Evolutionary conservation across 2,113 vertebrate species (phyloP).

Genomic region (Spheniscus mendiculus): DNA sequence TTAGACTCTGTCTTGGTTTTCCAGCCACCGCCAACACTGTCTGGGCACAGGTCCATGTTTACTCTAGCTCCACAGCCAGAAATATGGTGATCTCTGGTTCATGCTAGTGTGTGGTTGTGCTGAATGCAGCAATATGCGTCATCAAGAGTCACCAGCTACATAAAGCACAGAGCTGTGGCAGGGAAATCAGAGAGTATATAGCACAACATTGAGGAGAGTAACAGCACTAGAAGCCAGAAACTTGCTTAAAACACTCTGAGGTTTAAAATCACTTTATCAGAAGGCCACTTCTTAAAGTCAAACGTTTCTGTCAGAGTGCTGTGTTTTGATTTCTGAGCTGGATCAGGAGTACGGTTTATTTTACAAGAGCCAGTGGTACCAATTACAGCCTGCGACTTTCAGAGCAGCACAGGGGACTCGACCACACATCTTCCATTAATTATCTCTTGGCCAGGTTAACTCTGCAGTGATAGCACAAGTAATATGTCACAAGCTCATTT

Average conservation of each 20-base stretch:
- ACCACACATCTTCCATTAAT: constrained; percentile 33
- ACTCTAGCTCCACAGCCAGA: constrained; percentile 46
- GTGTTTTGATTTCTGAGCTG: constrained; percentile 5
- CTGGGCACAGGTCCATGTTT: constrained; percentile 60
- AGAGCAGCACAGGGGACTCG: neutral
- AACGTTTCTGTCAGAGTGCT: neutral
- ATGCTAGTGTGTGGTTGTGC: constrained; percentile 18
- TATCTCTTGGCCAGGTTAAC: constrained; percentile 23
- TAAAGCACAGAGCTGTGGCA: neutral
- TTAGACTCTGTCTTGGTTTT: constrained; percentile 34
- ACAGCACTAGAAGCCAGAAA: neutral
- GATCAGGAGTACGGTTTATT: constrained; percentile 4
- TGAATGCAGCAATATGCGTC: constrained; percentile 49
- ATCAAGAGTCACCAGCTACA: constrained; percentile 19
- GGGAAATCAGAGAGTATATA: neutral
- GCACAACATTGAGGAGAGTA: neutral
- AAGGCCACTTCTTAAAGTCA: neutral
- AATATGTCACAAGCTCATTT: constrained; percentile 26
- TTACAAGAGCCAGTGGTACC: neutral
- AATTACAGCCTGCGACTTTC: constrained; percentile 1
- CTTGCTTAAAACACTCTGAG: neutral
- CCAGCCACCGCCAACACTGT: neutral
- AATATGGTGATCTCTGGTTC: constrained; percentile 44
- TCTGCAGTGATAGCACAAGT: neutral
- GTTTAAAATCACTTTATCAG: neutral